Base-by-base conservation (phyloP, 1,140 invertebrate species). In the Musca vetustissima region DNA sequence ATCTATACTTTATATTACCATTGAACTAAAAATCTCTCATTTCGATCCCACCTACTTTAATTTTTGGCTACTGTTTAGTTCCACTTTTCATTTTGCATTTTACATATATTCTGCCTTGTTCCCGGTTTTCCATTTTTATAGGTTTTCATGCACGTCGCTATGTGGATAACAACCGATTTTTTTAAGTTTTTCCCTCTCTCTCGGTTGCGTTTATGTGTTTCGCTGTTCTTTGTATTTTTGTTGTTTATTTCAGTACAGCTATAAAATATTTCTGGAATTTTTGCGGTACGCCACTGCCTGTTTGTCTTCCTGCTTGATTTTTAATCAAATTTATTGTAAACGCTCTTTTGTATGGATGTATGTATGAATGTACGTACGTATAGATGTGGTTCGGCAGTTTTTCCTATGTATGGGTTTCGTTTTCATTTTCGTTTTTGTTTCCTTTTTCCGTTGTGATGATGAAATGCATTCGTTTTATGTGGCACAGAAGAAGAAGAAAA, bases 291-390 rank as follows among this genome's bases (percentile, higher is more conserved):
- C 32, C 13, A 61, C 32, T 17, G 57, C 57, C 57, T 17, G 57
- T 61, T 43, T 21, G 17, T 61, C 28, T 61, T 61, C 57, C 57
- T 61, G 57, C 28, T 21, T 61, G 57, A 61, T 61, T 61, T 61
- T 61, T 61, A 61, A 61, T 61, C 57, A 61, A 61, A 61, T 61
- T 9, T 61, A 61, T 61, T 61, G 57, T 17, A 43, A 28, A 61
- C 19, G 25, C 24, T 59, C 15, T 59, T 25, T 32, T 32, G 14
- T 59, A 28, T 59, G 15, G n/a, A n/a, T 28, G 25, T 59, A 4
- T 28, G 14, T 17, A 17, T 52, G n/a, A 6, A 7, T 52, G 49
- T 43, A 13, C 21, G n/a, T 52, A 17, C 1, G 21, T 21, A 21
- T 4, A 19, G 7, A 1, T 19, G 17, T 52, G 7, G n/a, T 52